Evolutionary conservation across 35 echinoderm and acorn worm species (phyloP).

Genomic region (Stichopus chloronotus): DNA sequence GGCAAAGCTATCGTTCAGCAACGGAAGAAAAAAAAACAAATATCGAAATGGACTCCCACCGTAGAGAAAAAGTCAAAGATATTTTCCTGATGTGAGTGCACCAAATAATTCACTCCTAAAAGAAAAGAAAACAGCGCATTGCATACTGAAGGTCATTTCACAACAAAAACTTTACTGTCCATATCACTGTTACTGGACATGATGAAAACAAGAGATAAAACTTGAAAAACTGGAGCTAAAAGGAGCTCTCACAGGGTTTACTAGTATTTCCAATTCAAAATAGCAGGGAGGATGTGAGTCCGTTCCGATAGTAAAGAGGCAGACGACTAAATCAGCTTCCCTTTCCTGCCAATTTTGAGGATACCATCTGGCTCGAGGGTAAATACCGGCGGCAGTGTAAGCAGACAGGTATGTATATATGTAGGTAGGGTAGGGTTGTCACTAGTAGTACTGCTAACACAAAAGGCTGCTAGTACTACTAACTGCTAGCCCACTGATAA

Average conservation of each 20-base stretch:
- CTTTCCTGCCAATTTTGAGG: not conserved
- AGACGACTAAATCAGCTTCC: not conserved
- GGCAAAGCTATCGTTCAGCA: not conserved
- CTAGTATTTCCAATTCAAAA: not conserved
- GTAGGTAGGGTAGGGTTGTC: not conserved
- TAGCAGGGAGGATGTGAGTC: not conserved
- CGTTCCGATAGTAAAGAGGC: not conserved
- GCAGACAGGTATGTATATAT: not conserved
- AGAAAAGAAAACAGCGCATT: not conserved
- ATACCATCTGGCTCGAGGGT: not conserved
- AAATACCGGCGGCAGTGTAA: not conserved
- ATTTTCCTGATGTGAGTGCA: not conserved
- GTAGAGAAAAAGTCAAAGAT: not conserved
- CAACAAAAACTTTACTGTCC: not conserved
- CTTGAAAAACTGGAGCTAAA: not conserved
- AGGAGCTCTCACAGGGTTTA: not conserved
- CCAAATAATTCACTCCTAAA: not conserved
- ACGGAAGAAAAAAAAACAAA: not conserved
- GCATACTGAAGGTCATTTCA: too few species aligned
- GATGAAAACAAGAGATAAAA: not conserved
- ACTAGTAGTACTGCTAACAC: not conserved
- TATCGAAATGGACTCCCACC: not conserved
- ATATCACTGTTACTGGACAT: not conserved
- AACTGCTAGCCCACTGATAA: not conserved
- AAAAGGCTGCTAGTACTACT: not conserved